These are phyloP conservation scores for Yoshiicerus persimilis DNA, from an alignment of 1,140 invertebrate genomes.

Conservation along the genomic window DNA sequence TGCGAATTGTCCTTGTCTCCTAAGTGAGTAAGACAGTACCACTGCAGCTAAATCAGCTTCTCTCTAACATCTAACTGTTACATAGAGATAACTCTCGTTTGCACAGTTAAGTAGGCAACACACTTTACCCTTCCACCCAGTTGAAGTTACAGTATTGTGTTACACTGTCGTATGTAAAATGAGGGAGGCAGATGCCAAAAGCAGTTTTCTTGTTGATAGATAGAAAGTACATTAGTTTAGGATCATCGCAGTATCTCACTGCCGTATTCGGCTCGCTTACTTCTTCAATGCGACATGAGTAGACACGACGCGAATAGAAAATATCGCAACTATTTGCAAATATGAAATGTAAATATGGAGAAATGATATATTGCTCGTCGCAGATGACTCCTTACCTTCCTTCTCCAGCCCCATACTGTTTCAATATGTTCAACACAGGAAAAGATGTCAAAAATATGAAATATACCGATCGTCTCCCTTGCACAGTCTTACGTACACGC, in stretches of 20 bases:
- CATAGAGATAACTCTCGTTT: neutral
- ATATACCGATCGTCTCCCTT: neutral
- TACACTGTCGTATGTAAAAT: neutral
- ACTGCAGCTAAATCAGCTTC: neutral
- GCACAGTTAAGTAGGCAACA: neutral
- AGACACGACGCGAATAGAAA: neutral
- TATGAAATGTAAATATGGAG: conserved; percentile 5
- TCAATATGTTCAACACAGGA: conserved; percentile 9
- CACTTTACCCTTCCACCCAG: neutral
- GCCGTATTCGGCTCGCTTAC: neutral
- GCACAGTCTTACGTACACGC: neutral
- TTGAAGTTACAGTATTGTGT: neutral
- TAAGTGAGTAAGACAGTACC: neutral
- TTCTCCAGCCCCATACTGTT: neutral
- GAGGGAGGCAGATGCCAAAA: neutral
- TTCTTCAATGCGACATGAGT: neutral
- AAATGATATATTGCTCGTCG: neutral
- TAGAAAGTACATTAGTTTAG: neutral
- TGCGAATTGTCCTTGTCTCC: no score
- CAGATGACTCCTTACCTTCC: conserved; percentile 12
- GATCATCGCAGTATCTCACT: neutral
- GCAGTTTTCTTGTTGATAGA: neutral
- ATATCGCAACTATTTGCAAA: neutral
- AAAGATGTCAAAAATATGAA: conserved; percentile 16
- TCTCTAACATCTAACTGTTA: neutral